phyloP scores from a whole-genome alignment of 2,797 vertebrate genomes.

The Ispidina picta region DNA sequence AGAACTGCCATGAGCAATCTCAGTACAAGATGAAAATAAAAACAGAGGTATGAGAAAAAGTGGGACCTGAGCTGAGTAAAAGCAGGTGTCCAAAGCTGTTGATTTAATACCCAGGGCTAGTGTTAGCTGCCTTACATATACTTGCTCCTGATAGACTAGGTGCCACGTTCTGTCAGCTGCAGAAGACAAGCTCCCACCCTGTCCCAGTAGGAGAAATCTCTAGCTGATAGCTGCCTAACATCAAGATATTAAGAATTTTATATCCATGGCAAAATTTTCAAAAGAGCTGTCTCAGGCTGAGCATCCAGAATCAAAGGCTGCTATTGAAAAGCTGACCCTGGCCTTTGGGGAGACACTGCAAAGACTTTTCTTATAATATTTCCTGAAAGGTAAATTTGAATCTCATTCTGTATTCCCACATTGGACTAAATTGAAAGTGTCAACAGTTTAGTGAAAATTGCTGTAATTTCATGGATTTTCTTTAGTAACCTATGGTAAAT shows the following conservation, averaged over 20 bases:
- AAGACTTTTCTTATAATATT: slow-evolving; percentile 19
- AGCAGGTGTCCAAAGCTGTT: background rate
- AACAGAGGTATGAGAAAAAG: background rate
- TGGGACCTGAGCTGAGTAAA: background rate
- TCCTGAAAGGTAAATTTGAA: slow-evolving; percentile 56
- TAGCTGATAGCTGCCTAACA: background rate
- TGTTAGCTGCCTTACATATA: background rate
- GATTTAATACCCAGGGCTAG: background rate
- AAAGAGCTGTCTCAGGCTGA: slow-evolving; percentile 18
- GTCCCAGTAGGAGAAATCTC: background rate
- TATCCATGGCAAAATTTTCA: slow-evolving; percentile 41
- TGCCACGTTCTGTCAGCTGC: background rate
- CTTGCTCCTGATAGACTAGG: background rate
- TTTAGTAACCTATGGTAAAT: background rate
- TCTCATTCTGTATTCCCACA: slow-evolving; percentile 34
- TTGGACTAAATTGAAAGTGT: slow-evolving; percentile 11
- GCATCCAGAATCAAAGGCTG: slow-evolving; percentile 31
- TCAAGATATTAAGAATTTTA: slow-evolving; percentile 26
- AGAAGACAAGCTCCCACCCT: background rate
- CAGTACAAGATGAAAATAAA: slow-evolving; percentile 36
- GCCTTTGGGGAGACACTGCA: slow-evolving; percentile 19
- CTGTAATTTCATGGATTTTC: background rate
- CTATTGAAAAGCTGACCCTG: slow-evolving; percentile 54
- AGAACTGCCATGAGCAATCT: background rate
- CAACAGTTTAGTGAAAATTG: slow-evolving; percentile 57